These are phyloP conservation scores for Sitta europaea DNA, from an alignment of 2,113 vertebrate species.

Conservation along the genomic window DNA sequence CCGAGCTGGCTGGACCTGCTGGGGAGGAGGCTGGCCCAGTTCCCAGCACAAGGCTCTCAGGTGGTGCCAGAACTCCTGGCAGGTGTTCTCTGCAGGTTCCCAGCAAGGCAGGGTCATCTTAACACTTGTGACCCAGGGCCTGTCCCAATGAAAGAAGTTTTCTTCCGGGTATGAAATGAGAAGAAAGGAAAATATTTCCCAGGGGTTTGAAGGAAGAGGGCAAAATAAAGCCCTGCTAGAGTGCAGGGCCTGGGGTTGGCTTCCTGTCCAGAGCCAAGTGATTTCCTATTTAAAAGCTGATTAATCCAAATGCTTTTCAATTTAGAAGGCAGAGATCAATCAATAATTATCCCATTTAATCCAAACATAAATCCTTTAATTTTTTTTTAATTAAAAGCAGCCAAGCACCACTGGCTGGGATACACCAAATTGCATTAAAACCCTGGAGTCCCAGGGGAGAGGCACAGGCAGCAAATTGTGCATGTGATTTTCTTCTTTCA, in stretches of 20 bases:
- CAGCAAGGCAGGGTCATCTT: not conserved
- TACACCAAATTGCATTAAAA: conserved; percentile 54
- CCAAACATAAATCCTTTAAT: conserved; percentile 71
- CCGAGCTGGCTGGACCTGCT: not conserved
- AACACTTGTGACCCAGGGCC: not conserved
- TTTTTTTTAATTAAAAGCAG: conserved; percentile 75
- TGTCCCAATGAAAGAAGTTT: not conserved
- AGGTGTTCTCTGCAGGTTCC: not conserved
- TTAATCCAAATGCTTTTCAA: conserved; percentile 73
- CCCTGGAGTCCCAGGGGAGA: conserved; percentile 1
- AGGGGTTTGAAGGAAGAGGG: not conserved
- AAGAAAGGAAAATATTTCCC: not conserved
- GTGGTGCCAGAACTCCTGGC: not conserved
- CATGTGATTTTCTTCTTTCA: conserved; percentile 46
- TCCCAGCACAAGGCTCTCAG: not conserved
- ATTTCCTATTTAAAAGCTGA: conserved; percentile 71
- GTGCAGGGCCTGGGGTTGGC: not conserved
- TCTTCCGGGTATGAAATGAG: not conserved
- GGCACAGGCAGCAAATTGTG: conserved; percentile 31
- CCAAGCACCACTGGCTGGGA: conserved; percentile 46
- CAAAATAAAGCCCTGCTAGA: not conserved
- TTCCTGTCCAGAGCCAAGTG: conserved; percentile 52
- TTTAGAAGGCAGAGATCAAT: conserved; percentile 71
- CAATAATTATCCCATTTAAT: conserved; percentile 74
- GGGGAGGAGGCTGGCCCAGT: not conserved